phyloP scores from a whole-genome alignment of 2,113 vertebrate genomes.

The Elephantulus edwardii region DNA sequence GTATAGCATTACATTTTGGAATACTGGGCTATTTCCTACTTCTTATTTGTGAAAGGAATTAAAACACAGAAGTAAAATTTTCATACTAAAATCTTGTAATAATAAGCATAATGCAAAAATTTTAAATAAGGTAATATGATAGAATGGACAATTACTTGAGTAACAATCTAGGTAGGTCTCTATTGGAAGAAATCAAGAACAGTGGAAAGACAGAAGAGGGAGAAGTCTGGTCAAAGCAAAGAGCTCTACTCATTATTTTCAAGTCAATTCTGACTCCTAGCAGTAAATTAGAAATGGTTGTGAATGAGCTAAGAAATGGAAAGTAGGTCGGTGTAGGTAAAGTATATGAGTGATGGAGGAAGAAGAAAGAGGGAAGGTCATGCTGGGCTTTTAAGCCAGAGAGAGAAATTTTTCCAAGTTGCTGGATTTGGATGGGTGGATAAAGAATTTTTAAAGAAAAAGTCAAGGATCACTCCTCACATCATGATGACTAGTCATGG shows the following conservation, averaged over 20 bases:
- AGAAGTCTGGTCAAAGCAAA: neutral
- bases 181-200: neutral
- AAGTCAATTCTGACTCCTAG: too few relatives aligned
- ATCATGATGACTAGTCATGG: neutral
- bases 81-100: neutral
- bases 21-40: neutral
- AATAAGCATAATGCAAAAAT: neutral
- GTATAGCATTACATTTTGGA: neutral
- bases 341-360: rapidly evolving
- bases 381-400: neutral
- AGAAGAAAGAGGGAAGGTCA: neutral
- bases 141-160: neutral
- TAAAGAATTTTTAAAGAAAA: neutral
- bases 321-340: rapidly evolving
- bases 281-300: neutral
- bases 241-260: too few relatives aligned
- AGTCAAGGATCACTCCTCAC: neutral
- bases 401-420: neutral
- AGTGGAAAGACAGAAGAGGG: neutral
- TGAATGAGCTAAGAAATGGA: neutral
- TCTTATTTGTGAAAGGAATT: neutral
- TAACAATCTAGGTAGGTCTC: neutral
- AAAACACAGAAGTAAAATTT: neutral
- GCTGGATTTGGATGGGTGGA: neutral
- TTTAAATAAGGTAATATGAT: neutral